Conservation (phyloP, 2,888 invertebrate species). For the Meandrusa payeni region DNA sequence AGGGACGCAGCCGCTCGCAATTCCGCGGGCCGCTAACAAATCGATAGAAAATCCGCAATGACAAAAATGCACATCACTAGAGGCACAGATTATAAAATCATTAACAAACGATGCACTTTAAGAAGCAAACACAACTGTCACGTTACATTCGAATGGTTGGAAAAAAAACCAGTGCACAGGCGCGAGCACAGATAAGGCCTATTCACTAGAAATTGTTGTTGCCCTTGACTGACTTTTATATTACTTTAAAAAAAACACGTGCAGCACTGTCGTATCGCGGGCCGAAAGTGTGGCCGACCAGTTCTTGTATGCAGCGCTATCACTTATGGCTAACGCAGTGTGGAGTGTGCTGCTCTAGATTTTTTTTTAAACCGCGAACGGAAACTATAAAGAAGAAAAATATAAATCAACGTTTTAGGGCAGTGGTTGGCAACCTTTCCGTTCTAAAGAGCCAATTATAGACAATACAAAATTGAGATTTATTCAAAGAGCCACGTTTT, state of each 20-base stretch:
- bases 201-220: conserved; percentile 7
- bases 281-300: conserved; percentile 26
- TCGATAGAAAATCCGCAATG: conserved; percentile 25
- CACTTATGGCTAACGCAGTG: conserved; percentile 11
- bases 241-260: conserved; percentile 27
- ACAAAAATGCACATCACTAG: conserved; percentile 21
- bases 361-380: conserved; percentile 2
- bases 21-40: conserved; percentile 15
- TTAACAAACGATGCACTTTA: not conserved
- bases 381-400: too few species aligned
- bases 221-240: conserved; percentile 21
- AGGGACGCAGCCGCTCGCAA: conserved; percentile 3
- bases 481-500: not conserved
- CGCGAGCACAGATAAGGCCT: not conserved
- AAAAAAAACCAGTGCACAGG: conserved; percentile 4
- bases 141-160: not conserved
- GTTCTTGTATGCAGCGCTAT: conserved; percentile 13
- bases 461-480: not conserved
- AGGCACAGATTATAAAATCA: conserved; percentile 21
- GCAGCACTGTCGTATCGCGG: conserved; percentile 28
- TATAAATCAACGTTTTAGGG: too few species aligned
- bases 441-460: too few species aligned
- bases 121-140: conserved; percentile 5
- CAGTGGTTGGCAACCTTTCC: too few species aligned
- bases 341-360: conserved; percentile 10